These are phyloP conservation scores for Chlorocebus sabaeus DNA, from an alignment of 2,113 vertebrate species.

Conservation along the genomic window DNA sequence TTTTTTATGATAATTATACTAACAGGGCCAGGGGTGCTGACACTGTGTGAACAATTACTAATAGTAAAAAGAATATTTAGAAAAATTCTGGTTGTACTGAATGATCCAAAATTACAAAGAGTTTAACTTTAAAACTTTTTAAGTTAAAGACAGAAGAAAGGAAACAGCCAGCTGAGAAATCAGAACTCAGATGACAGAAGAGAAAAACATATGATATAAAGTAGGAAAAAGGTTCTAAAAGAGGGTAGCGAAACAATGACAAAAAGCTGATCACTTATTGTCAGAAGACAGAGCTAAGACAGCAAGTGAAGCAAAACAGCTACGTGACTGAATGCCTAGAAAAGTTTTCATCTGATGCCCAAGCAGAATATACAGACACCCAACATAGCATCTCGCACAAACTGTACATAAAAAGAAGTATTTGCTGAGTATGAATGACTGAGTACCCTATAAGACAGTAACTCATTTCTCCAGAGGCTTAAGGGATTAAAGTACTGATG, in stretches of 20 bases:
- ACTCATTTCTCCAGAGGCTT: neutral
- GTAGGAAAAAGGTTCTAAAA: neutral
- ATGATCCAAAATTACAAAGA: neutral
- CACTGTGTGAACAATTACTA: neutral
- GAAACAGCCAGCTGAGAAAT: neutral
- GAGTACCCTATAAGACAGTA: neutral
- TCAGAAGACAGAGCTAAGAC: neutral
- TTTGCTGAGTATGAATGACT: neutral
- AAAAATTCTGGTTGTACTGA: neutral
- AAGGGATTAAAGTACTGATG: neutral
- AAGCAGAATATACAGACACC: neutral
- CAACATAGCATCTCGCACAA: neutral
- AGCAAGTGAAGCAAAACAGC: neutral
- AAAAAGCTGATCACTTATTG: neutral
- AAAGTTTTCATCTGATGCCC: neutral
- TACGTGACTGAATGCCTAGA: neutral
- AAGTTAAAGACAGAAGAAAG: constrained; percentile 5
- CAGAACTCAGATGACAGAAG: constrained; percentile 4
- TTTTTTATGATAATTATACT: neutral
- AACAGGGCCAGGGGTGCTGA: neutral
- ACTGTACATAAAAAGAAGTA: neutral
- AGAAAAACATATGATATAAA: neutral
- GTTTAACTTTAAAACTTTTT: neutral
- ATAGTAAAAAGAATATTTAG: neutral
- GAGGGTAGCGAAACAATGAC: neutral